Conservation (phyloP, 1,140 invertebrate species). For the Vanessa atalanta region DNA sequence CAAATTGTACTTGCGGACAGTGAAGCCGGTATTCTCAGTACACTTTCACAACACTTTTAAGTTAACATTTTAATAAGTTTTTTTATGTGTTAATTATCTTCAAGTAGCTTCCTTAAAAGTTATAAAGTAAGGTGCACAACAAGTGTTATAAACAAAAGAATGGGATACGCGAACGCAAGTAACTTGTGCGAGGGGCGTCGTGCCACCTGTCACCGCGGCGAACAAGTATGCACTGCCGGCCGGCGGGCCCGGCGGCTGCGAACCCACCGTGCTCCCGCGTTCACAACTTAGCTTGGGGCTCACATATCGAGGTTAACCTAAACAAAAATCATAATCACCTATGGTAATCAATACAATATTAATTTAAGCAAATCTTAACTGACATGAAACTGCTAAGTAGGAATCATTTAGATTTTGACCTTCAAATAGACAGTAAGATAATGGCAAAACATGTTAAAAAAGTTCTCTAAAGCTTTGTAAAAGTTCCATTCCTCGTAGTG, state of each 20-base stretch:
- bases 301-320: conserved; percentile 15
- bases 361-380: background rate
- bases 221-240: conserved; percentile 70
- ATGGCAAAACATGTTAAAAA: background rate
- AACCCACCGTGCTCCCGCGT: conserved; percentile 47
- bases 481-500: background rate
- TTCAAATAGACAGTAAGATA: background rate
- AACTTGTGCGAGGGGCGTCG: conserved; percentile 47
- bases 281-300: conserved; percentile 36
- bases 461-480: background rate
- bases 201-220: conserved; percentile 70
- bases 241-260: conserved; percentile 52
- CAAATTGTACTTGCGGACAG: conserved; percentile 70
- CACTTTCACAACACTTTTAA: conserved; percentile 74
- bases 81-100: conserved; percentile 15
- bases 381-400: background rate
- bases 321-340: background rate
- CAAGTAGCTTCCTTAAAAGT: conserved; percentile 1
- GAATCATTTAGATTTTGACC: background rate
- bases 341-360: background rate
- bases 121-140: conserved; percentile 40
- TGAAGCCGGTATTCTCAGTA: conserved; percentile 61
- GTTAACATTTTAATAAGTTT: conserved; percentile 58
- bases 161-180: conserved; percentile 66
- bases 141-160: conserved; percentile 75